These are phyloP conservation scores for Galeopsomyia nigrocyanea DNA, from an alignment of 2,888 invertebrate genomes.

Conservation along the genomic window DNA sequence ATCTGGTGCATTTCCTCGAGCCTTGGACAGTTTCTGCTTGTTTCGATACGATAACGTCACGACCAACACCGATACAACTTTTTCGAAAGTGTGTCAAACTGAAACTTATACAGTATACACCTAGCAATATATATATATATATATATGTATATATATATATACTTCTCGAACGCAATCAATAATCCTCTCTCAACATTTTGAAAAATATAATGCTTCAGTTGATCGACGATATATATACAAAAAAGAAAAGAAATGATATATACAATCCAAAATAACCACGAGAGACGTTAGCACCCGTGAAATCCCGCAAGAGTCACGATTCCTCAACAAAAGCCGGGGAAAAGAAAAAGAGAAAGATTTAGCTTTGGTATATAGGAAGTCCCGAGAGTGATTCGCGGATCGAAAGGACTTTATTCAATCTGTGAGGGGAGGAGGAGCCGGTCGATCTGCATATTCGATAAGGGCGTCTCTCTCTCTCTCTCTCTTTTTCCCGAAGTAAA, in stretches of 20 bases:
- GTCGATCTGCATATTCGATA: slow-evolving; percentile 28
- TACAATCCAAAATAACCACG: background rate
- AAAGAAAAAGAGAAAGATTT: background rate
- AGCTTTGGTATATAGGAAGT: no score
- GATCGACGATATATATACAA: background rate
- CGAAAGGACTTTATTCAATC: slow-evolving; percentile 31
- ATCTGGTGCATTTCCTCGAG: no score
- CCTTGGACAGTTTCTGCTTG: no score
- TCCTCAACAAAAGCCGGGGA: background rate
- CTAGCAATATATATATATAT: no score
- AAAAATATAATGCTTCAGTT: no score
- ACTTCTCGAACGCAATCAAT: no score
- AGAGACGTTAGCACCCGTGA: background rate
- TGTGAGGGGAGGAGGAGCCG: background rate
- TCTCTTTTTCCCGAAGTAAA: background rate
- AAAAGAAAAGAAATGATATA: slow-evolving; percentile 10
- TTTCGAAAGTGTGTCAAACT: no score
- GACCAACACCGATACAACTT: no score
- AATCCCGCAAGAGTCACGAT: background rate
- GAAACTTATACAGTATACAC: no score
- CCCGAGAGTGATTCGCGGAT: slow-evolving; percentile 17
- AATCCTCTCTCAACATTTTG: no score
- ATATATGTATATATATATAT: no score
- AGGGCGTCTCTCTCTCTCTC: slow-evolving; percentile 4
- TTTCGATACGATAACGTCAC: no score